These are phyloP conservation scores for Spodoptera exigua DNA, from an alignment of 2,888 invertebrate species.

Conservation along the genomic window DNA sequence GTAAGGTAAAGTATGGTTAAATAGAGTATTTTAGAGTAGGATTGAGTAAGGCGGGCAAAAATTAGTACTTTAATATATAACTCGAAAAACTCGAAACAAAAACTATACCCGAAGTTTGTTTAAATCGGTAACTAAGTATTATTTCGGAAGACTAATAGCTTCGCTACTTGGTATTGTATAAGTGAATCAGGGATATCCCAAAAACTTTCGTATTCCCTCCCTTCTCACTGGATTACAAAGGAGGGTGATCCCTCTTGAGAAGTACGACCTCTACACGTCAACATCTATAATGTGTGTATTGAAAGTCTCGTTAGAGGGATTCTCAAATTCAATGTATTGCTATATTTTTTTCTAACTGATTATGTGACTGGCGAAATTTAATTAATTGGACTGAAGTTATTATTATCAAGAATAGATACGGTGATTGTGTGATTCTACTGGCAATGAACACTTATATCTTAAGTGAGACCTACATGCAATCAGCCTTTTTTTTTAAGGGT, in stretches of 20 bases:
- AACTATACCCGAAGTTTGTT: slow-evolving; percentile 1
- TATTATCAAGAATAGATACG: too few relatives aligned
- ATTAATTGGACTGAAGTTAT: too few relatives aligned
- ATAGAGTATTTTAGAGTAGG: too few relatives aligned
- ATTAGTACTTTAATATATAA: too few relatives aligned
- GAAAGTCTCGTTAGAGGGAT: neutral
- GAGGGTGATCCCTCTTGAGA: slow-evolving; percentile 28
- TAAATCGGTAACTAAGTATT: slow-evolving; percentile 13
- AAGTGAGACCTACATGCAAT: too few relatives aligned
- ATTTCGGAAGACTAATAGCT: slow-evolving; percentile 28
- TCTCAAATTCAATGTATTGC: neutral
- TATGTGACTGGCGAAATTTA: too few relatives aligned
- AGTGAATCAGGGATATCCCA: slow-evolving; percentile 41
- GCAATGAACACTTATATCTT: too few relatives aligned
- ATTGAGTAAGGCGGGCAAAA: too few relatives aligned
- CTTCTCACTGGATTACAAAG: slow-evolving; percentile 29
- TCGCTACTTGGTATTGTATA: slow-evolving; percentile 11
- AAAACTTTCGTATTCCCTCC: slow-evolving; percentile 24
- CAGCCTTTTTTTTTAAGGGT: too few relatives aligned
- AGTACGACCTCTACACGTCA: slow-evolving; percentile 24
- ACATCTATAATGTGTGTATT: slow-evolving; percentile 31
- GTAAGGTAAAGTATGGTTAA: too few relatives aligned
- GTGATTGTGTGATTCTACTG: too few relatives aligned
- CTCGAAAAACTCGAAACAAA: neutral
- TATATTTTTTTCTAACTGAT: neutral